phyloP scores from a whole-genome alignment of 1,140 invertebrate genomes.

The Caenorhabditis brenneri region DNA sequence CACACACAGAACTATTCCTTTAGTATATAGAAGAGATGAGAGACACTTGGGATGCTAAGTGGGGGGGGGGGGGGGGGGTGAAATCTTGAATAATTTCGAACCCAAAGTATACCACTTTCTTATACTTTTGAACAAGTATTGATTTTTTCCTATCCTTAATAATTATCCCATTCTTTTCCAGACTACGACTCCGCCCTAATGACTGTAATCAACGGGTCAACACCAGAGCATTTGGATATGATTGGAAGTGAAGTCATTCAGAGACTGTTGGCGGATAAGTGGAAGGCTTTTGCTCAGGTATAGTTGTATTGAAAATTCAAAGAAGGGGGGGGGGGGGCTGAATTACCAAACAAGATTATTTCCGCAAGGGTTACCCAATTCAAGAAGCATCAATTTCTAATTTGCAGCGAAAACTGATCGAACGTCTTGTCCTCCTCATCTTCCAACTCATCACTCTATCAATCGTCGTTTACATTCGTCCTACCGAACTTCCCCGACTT shows the following conservation, averaged over 20 bases:
- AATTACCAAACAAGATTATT: conserved; percentile 24
- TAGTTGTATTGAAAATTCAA: conserved; percentile 52
- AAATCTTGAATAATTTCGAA: too few relatives aligned
- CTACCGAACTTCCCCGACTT: conserved; percentile 74
- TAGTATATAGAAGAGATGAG: too few relatives aligned
- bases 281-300: conserved; percentile 96
- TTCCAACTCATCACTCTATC: conserved; percentile 85
- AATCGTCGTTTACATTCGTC: conserved; percentile 85
- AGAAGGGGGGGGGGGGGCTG: background rate
- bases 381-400: background rate
- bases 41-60: too few relatives aligned
- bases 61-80: too few relatives aligned
- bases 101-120: background rate
- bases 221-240: conserved; percentile 98
- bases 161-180: conserved; percentile 73
- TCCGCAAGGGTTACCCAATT: background rate
- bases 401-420: conserved; percentile 84
- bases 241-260: conserved; percentile 96
- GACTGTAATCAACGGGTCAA: conserved; percentile 91
- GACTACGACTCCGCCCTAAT: conserved; percentile 98
- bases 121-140: background rate
- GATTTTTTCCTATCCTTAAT: background rate
- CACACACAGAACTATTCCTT: too few relatives aligned
- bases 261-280: conserved; percentile 94
- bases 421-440: conserved; percentile 84